Percentiles rank a stretch among this genome's conserved stretches.
These are phyloP conservation scores for Lanius ludovicianus DNA, from an alignment of 2,113 vertebrate species.

Conservation along the genomic window DNA sequence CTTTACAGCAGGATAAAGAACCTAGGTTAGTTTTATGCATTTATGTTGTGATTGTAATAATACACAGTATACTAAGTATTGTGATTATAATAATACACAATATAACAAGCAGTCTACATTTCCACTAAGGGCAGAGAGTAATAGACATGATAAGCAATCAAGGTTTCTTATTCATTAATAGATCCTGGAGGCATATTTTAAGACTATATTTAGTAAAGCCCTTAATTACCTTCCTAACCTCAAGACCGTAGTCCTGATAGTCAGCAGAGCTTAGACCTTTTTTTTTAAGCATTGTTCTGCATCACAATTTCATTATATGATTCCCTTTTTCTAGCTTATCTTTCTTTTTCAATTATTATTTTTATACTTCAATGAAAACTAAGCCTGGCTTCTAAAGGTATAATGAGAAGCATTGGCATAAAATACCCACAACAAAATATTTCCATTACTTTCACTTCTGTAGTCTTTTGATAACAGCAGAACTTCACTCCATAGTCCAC, in stretches of 20 bases:
- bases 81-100: background rate
- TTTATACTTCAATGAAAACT: background rate
- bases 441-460: background rate
- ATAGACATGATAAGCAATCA: background rate
- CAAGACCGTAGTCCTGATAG: background rate
- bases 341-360: background rate
- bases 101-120: background rate
- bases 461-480: background rate
- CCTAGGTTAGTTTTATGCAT: background rate
- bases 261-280: background rate
- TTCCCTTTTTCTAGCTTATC: background rate
- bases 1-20: background rate
- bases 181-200: background rate
- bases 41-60: background rate
- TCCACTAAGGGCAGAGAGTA: background rate
- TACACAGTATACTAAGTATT: background rate
- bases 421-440: background rate
- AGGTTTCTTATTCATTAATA: background rate
- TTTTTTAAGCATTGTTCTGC: background rate
- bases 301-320: background rate
- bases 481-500: background rate
- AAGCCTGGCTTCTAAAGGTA: background rate
- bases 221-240: background rate
- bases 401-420: background rate
- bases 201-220: constrained; percentile 21